A percentile compares a stretch with the other conserved stretches of the same genome.
Evolutionary conservation across 2,797 vertebrate species (phyloP).

Genomic region (Anomalospiza imberbis): DNA sequence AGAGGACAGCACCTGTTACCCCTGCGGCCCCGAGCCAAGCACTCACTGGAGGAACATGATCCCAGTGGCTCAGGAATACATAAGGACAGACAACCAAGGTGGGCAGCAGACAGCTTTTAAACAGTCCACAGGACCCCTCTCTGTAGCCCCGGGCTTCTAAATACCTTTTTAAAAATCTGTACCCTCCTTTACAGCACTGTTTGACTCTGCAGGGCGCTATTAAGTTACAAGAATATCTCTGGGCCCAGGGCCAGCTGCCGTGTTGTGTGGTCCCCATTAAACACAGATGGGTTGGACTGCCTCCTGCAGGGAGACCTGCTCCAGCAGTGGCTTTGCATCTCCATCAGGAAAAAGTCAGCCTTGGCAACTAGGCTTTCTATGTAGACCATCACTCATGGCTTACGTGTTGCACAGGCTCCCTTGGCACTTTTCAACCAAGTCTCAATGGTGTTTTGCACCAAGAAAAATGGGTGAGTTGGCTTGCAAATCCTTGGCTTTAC

Average conservation of each 20-base stretch:
- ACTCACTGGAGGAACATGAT: neutral
- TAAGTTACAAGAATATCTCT: conserved; percentile 32
- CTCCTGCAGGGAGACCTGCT: conserved; percentile 15
- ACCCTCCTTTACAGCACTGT: neutral
- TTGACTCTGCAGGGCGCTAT: neutral
- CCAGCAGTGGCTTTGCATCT: neutral
- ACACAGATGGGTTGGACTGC: neutral
- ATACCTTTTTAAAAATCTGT: neutral
- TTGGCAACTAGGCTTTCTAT: neutral
- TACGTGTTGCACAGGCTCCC: neutral
- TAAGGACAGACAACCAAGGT: neutral
- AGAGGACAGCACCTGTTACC: conserved; percentile 21
- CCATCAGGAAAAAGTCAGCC: neutral
- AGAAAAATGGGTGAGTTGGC: neutral
- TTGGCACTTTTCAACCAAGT: neutral
- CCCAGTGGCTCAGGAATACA: neutral
- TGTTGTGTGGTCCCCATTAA: conserved; percentile 42
- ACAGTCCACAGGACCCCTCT: neutral
- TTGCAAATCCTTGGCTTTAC: neutral
- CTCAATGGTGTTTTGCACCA: accelerated
- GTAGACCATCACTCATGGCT: neutral
- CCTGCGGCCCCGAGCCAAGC: neutral
- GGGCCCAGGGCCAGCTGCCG: neutral
- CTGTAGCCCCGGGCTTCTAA: neutral
- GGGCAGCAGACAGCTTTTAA: neutral